Base-by-base conservation (phyloP, 2,888 invertebrate genomes). In the Beris chalybata region DNA sequence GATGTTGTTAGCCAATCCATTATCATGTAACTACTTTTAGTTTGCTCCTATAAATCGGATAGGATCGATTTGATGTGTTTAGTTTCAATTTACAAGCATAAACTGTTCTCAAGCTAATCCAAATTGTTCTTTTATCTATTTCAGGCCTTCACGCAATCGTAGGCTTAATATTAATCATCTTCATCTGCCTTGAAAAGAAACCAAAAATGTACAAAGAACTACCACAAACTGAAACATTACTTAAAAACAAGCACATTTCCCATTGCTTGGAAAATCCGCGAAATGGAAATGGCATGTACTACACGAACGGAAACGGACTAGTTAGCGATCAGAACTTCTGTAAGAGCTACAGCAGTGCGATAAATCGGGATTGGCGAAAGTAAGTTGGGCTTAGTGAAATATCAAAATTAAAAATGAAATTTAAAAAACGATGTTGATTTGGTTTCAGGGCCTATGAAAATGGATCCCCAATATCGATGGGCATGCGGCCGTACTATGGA, bases 111-210 rank as follows among this genome's bases (percentile, higher is more conserved):
- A 22, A 22, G 22, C 22, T 22, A 22, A 22, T 22, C 22, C 38
- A 38, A 38, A 38, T 48, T 15, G n/a, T n/a, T 11, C 5, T n/a
- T 63, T 47, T 38, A 7, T 38, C 38, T 4, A 5, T 22, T 53
- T 7, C 22, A 69, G 58, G 53, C 29, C 59, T 69, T 22, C 71
- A 70, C 59, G 50, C 59, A 2, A 12, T 67, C 31, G 70, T 71
- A 7, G 71, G 64, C 9, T 11, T 83, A 3, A 68, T 82, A 7
- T 74, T 79, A 5, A 44, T 73, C 0, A 65, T 84, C 11, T 86
- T 82, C 78, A 72, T 86, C 13, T 81, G 82, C 72, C 75, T 74
- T 66, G 71, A 73, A 22, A 74, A 72, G 22, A 68, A 69, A 44
- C 71, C 71, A 13, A 67, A 72, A 4, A 70, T 72, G 4, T 82